These are phyloP conservation scores for Ischnura elegans DNA, from an alignment of 2,888 invertebrate genomes.

Conservation along the genomic window DNA sequence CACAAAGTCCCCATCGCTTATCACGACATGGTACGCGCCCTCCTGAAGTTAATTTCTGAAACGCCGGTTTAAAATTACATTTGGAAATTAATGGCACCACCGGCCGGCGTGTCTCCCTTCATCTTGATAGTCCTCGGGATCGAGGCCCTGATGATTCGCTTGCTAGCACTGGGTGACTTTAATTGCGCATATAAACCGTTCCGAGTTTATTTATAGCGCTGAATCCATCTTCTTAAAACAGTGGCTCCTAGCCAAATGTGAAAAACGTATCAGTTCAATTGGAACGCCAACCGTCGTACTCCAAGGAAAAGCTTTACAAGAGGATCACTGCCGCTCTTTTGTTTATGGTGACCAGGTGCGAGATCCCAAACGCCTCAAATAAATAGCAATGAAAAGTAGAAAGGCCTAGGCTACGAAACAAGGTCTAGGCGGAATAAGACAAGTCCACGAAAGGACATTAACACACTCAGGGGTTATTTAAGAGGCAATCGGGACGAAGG, in stretches of 20 bases:
- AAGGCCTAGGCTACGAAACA: neutral
- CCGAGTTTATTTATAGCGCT: conserved; percentile 34
- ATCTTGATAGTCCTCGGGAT: neutral
- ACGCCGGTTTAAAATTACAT: neutral
- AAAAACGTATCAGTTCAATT: conserved; percentile 46
- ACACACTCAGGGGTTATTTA: neutral
- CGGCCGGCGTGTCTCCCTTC: neutral
- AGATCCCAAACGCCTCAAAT: neutral
- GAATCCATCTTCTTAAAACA: conserved; percentile 40
- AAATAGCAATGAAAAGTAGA: neutral
- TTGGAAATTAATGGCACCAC: neutral
- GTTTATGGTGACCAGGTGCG: conserved; percentile 59
- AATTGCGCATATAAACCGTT: conserved; percentile 48
- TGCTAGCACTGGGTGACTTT: neutral
- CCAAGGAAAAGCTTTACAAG: neutral
- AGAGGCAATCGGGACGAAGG: neutral
- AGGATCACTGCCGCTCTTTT: neutral
- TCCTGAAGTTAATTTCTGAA: neutral
- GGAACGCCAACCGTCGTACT: conserved; percentile 14
- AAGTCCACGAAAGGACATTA: neutral
- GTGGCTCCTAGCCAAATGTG: conserved; percentile 42
- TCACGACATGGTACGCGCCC: neutral
- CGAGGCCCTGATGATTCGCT: conserved; percentile 19
- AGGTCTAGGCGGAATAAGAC: neutral
- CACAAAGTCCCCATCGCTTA: neutral